Conservation (phyloP, 37 sponge, comb jelly and placozoan species). For the Halisarca cf. caerulea region DNA sequence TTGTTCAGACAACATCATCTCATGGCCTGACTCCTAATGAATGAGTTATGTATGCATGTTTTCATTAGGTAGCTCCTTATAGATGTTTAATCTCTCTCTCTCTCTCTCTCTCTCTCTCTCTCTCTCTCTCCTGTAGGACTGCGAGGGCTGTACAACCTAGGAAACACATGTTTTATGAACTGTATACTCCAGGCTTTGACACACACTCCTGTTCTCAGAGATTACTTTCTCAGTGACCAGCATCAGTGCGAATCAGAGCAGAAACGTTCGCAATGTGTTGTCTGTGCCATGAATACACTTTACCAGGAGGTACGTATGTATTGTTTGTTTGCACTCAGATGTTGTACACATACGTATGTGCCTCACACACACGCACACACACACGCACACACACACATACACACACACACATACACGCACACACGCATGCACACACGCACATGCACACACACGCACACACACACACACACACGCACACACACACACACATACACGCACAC, state of each 20-base stretch:
- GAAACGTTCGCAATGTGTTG: slow-evolving; percentile 72
- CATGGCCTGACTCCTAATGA: not conserved
- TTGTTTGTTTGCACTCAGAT: no score
- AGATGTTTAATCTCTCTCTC: not conserved
- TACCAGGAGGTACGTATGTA: slow-evolving; percentile 89
- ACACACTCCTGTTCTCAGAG: slow-evolving; percentile 94
- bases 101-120: not conserved
- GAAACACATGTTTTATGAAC: slow-evolving; percentile 99
- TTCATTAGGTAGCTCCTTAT: not conserved
- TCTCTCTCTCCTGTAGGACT: slow-evolving; percentile 72
- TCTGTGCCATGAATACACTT: slow-evolving; percentile 90
- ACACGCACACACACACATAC: no score
- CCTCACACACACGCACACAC: not conserved
- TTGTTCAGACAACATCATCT: no score
- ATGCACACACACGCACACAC: no score
- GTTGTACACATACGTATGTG: not conserved
- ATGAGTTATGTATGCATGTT: not conserved
- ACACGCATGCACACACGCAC: no score
- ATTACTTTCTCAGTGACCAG: slow-evolving; percentile 91
- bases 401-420: no score
- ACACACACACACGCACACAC: no score
- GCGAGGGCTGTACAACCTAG: slow-evolving; percentile 92
- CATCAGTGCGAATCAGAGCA: slow-evolving; percentile 82
- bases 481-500: no score
- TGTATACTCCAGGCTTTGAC: slow-evolving; percentile 91